Conservation (phyloP, 2,113 vertebrate genomes). For the Marcusenius ussheri region DNA sequence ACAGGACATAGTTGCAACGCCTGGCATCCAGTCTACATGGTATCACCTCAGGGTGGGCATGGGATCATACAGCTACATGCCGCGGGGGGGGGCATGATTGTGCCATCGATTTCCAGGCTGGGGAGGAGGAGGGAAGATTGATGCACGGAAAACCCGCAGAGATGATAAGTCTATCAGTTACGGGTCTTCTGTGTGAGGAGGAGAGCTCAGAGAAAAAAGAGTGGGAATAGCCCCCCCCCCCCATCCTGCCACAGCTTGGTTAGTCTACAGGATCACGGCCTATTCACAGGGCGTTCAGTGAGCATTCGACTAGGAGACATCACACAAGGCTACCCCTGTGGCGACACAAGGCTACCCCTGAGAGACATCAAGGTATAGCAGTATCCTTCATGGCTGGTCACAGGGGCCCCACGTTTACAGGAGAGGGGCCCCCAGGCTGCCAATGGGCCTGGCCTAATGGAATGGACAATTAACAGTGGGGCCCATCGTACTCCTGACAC, state of each 20-base stretch:
- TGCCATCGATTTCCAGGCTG: not conserved
- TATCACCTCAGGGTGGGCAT: not conserved
- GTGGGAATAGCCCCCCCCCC: not conserved
- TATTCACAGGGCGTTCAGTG: not conserved
- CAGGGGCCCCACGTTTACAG: not conserved
- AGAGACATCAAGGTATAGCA: not conserved
- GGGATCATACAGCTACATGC: not conserved
- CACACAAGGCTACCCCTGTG: not conserved
- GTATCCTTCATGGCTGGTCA: not conserved
- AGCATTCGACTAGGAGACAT: not conserved
- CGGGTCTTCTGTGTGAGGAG: not conserved
- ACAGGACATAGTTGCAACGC: not conserved
- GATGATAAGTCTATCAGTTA: constrained; percentile 19
- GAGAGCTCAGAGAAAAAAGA: not conserved
- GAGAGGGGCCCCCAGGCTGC: not conserved
- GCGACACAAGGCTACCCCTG: not conserved
- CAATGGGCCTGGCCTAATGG: constrained; percentile 6
- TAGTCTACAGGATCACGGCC: not conserved
- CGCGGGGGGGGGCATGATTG: not conserved
- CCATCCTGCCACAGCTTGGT: not conserved
- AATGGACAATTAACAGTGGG: not conserved
- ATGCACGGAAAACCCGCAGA: not conserved
- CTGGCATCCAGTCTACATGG: not conserved
- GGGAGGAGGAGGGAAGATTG: not conserved
- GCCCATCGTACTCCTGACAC: not conserved